Conservation (phyloP, 2,888 invertebrate genomes). For the Pecten maximus region DNA sequence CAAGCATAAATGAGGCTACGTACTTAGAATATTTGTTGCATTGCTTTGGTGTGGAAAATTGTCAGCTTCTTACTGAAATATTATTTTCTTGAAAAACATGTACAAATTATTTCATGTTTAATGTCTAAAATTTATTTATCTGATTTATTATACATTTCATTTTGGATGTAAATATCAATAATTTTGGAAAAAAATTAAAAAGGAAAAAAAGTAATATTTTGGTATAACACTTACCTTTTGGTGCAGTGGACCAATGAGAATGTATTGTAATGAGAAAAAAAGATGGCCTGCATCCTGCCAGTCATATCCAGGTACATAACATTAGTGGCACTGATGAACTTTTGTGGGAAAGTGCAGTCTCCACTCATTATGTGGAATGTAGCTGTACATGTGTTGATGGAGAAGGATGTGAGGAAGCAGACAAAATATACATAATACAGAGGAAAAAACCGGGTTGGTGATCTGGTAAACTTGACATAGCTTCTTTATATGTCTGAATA, state of each 20-base stretch:
- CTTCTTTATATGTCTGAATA: background rate
- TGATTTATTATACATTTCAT: background rate
- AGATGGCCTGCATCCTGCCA: background rate
- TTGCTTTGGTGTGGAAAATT: background rate
- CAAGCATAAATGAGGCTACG: background rate
- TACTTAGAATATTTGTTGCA: background rate
- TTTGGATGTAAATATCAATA: background rate
- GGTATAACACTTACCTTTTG: background rate
- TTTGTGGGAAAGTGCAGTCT: background rate
- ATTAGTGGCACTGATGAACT: background rate
- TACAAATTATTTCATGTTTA: too few species aligned
- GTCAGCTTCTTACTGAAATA: background rate
- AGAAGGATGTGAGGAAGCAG: background rate
- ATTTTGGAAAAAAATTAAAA: background rate
- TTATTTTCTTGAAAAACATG: too few species aligned
- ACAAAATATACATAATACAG: too few species aligned
- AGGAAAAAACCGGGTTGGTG: background rate
- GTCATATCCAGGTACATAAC: background rate
- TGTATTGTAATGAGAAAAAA: slow-evolving; percentile 13
- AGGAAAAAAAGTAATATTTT: background rate
- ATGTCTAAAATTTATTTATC: background rate
- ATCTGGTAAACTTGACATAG: background rate
- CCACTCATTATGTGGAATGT: background rate
- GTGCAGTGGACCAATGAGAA: background rate
- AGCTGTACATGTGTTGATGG: background rate